Evolutionary conservation across 2,113 vertebrate genomes (phyloP).

Genomic region (Crypturellus undulatus): DNA sequence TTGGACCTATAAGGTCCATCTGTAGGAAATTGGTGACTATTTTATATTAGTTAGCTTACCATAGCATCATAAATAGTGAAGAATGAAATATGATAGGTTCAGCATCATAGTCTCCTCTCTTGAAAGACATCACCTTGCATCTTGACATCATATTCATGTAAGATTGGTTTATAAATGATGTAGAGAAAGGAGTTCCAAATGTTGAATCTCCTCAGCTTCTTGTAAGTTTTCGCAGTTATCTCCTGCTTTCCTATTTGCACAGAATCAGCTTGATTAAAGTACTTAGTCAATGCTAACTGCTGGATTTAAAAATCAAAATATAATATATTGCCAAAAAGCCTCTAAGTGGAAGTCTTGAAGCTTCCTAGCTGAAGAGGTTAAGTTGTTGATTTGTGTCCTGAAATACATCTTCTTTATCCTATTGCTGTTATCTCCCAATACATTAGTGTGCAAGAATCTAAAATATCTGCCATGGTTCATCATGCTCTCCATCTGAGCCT

Average conservation of each 20-base stretch:
- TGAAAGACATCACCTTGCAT: background rate
- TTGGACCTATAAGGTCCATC: background rate
- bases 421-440: background rate
- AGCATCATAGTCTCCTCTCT: background rate
- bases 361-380: background rate
- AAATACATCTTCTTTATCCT: background rate
- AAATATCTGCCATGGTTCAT: background rate
- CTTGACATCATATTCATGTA: background rate
- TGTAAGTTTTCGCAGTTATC: background rate
- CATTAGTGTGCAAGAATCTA: background rate
- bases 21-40: background rate
- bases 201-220: background rate
- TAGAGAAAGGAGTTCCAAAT: background rate
- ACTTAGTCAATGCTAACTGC: background rate
- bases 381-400: background rate
- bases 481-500: accelerated
- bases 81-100: background rate
- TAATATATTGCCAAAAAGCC: background rate
- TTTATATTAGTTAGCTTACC: background rate
- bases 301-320: background rate
- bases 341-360: background rate
- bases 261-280: background rate
- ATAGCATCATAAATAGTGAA: background rate
- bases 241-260: background rate
- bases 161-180: background rate